Evolutionary conservation across 2,888 invertebrate genomes (phyloP).

Genomic region (Cheilosia scutellata): DNA sequence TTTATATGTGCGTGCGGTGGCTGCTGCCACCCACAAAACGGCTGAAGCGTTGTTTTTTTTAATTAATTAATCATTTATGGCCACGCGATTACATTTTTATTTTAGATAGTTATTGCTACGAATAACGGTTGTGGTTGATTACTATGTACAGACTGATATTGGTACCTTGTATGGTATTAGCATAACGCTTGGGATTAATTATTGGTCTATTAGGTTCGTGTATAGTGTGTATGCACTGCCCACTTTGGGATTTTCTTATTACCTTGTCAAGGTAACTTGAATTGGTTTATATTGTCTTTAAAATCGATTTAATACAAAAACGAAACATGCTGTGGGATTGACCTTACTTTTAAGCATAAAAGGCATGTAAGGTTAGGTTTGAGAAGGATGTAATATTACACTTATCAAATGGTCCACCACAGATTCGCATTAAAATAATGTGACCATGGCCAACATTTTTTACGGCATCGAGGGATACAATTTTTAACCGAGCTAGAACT

Average conservation of each 20-base stretch:
- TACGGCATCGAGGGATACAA: too few species aligned
- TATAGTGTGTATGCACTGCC: neutral
- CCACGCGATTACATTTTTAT: conserved; percentile 1
- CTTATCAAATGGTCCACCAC: too few species aligned
- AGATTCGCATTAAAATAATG: too few species aligned
- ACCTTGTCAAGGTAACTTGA: neutral
- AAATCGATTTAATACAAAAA: neutral
- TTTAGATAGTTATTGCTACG: neutral
- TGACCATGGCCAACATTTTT: too few species aligned
- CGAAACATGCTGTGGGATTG: neutral
- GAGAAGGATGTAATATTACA: too few species aligned
- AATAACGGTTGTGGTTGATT: neutral
- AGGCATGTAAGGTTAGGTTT: too few species aligned
- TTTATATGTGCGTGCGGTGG: conserved; percentile 15
- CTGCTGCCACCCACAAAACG: conserved; percentile 16
- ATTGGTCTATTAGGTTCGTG: neutral
- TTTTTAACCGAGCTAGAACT: too few species aligned
- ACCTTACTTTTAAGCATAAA: neutral
- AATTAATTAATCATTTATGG: conserved; percentile 9
- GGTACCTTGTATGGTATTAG: neutral
- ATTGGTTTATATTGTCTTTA: neutral
- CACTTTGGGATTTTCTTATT: neutral
- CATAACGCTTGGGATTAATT: neutral
- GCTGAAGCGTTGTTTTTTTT: neutral
- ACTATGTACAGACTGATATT: neutral